Evolutionary conservation across 2,113 vertebrate genomes (phyloP).

Genomic region (Marcusenius ussheri): DNA sequence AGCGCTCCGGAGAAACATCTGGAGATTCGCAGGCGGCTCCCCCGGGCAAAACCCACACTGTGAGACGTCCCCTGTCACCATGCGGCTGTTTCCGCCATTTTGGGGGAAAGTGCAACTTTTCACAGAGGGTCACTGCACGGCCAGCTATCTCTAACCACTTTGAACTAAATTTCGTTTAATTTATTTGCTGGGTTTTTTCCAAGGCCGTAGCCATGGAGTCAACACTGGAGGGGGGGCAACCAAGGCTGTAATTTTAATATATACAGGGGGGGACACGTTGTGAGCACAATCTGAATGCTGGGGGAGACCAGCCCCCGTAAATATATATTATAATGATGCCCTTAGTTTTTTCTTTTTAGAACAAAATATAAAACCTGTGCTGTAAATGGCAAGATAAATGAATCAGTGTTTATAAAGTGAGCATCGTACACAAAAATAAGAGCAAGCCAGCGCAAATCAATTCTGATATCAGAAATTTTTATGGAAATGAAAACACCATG

Average conservation of each 20-base stretch:
- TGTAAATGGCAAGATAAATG: background rate
- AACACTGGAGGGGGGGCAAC: too few relatives aligned
- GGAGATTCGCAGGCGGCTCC: slow-evolving; percentile 35
- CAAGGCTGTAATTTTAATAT: too few relatives aligned
- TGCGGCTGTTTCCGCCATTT: background rate
- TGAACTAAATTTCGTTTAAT: background rate
- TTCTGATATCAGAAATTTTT: background rate
- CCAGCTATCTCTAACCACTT: background rate
- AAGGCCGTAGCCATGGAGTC: too few relatives aligned
- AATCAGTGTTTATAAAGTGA: background rate
- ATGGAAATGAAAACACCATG: background rate
- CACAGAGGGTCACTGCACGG: background rate
- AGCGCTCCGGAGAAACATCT: background rate
- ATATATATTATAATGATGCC: too few relatives aligned
- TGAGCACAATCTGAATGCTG: too few relatives aligned
- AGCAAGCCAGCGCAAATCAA: background rate
- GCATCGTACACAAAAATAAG: background rate
- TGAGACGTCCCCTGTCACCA: background rate
- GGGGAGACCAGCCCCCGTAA: too few relatives aligned
- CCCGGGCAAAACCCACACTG: background rate
- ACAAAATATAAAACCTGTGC: background rate
- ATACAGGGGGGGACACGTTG: too few relatives aligned
- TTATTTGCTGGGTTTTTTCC: background rate
- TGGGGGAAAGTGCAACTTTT: background rate
- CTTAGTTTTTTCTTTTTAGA: background rate